Percentiles rank a stretch among this genome's conserved stretches.
Conservation (phyloP, 2,113 vertebrate species). For the Bambusicola thoracicus region DNA sequence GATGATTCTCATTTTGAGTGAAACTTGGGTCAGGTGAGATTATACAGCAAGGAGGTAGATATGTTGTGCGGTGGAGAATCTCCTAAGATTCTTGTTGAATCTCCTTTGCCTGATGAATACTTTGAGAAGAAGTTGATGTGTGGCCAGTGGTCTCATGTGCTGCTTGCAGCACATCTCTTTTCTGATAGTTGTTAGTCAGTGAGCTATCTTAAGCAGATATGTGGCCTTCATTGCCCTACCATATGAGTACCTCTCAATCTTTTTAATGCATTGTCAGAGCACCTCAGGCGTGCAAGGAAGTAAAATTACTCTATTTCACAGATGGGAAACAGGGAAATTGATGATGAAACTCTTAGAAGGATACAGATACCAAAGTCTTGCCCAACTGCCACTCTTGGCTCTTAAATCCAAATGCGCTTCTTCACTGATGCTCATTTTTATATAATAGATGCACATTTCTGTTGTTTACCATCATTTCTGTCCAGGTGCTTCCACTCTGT, state of each 20-base stretch:
- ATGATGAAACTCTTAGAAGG: constrained; percentile 58
- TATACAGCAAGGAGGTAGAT: not conserved
- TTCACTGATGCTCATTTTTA: not conserved
- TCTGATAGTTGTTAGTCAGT: constrained; percentile 12
- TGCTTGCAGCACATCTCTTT: not conserved
- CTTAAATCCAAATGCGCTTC: not conserved
- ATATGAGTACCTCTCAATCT: constrained; percentile 62
- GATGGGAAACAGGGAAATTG: constrained; percentile 60
- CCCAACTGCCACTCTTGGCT: not conserved
- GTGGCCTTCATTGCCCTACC: constrained; percentile 59
- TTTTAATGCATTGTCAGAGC: constrained; percentile 66
- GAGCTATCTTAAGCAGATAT: constrained; percentile 51
- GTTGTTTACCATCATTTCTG: not conserved
- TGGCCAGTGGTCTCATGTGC: not conserved
- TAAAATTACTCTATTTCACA: constrained; percentile 70
- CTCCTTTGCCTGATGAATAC: not conserved
- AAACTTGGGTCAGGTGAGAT: not conserved
- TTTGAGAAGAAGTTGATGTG: not conserved
- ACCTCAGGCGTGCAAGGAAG: constrained; percentile 47
- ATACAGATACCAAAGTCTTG: constrained; percentile 38
- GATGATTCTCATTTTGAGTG: not conserved
- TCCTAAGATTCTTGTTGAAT: no score
- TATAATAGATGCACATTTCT: not conserved
- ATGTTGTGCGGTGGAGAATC: not conserved
- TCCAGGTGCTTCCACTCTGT: not conserved